Conservation (phyloP, 2,888 invertebrate genomes). For the Chrysotoxum bicinctum region DNA sequence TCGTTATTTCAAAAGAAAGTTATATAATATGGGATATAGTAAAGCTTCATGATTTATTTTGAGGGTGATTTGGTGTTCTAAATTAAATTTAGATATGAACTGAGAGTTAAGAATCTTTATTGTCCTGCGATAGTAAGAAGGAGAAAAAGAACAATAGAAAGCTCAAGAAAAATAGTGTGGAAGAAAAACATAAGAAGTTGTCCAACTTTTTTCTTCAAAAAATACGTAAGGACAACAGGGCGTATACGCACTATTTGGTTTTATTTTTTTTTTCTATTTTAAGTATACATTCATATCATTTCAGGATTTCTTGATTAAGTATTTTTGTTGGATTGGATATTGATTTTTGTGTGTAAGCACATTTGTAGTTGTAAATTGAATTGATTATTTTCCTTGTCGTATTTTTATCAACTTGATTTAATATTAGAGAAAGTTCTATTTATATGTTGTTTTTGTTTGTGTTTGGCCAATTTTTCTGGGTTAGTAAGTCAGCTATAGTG, state of each 20-base stretch:
- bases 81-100: neutral
- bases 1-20: neutral
- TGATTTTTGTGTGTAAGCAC: neutral
- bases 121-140: neutral
- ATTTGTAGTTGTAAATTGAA: neutral
- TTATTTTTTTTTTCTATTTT: neutral
- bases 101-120: neutral
- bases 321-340: neutral
- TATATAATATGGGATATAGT: neutral
- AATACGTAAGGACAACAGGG: neutral
- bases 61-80: conserved; percentile 4
- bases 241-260: conserved; percentile 16
- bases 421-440: neutral
- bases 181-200: neutral
- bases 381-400: neutral
- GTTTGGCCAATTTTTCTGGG: neutral
- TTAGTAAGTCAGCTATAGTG: neutral
- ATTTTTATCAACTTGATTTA: neutral
- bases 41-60: neutral
- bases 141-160: neutral
- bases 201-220: neutral
- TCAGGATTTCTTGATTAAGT: neutral
- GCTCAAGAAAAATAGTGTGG: neutral
- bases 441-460: neutral
- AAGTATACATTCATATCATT: neutral